Conservation (phyloP, 2,113 vertebrate species). For the Solea solea region DNA sequence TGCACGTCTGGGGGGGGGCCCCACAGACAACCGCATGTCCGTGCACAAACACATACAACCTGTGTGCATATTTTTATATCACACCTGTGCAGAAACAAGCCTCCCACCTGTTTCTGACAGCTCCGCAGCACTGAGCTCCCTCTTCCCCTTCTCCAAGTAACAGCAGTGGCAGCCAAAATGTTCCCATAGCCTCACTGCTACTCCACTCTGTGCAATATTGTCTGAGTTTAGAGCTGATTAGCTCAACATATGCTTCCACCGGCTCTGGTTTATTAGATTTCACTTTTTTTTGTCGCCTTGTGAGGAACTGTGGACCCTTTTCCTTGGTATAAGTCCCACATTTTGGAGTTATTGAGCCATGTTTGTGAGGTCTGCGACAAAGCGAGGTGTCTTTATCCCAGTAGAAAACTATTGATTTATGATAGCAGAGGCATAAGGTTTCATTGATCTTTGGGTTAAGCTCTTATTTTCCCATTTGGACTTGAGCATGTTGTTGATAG, state of each 20-base stretch:
- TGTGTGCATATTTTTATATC: conserved; percentile 15
- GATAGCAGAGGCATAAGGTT: conserved; percentile 28
- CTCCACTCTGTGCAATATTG: conserved; percentile 29
- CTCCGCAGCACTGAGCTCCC: conserved; percentile 28
- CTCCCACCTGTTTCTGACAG: conserved; percentile 56
- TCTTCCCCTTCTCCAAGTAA: conserved; percentile 21
- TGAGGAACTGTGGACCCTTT: background rate
- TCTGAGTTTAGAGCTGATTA: conserved; percentile 36
- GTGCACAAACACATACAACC: conserved; percentile 30
- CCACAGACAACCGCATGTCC: conserved; percentile 28
- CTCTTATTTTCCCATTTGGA: conserved; percentile 37
- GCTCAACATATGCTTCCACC: conserved; percentile 29
- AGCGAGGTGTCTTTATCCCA: background rate
- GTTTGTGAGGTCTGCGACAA: conserved; percentile 7
- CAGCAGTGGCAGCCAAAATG: conserved; percentile 36
- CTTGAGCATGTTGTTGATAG: conserved; percentile 47
- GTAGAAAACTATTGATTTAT: conserved; percentile 32
- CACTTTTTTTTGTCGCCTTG: background rate
- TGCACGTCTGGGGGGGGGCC: conserved; percentile 35
- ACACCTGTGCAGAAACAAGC: conserved; percentile 35
- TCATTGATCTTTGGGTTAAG: conserved; percentile 46
- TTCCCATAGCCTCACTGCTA: conserved; percentile 20
- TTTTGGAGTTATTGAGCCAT: background rate
- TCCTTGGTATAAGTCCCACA: background rate
- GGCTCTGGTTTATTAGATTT: conserved; percentile 17